These are phyloP conservation scores for Trypoxylus dichotomus DNA, from an alignment of 1,140 invertebrate genomes.

Conservation along the genomic window DNA sequence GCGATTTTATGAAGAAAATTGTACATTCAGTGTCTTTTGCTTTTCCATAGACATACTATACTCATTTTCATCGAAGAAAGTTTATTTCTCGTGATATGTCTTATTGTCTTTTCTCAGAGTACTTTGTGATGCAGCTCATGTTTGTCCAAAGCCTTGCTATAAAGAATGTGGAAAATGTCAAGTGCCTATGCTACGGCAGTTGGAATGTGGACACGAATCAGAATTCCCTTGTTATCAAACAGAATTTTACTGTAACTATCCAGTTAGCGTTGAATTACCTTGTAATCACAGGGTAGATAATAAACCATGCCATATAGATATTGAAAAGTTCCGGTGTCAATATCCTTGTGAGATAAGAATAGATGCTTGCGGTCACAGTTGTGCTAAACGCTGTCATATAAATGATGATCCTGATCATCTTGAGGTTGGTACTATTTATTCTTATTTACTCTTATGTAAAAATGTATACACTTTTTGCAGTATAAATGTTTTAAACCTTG, in stretches of 20 bases:
- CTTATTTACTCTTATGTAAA: slow-evolving; percentile 18
- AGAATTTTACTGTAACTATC: slow-evolving; percentile 39
- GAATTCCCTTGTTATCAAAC: slow-evolving; percentile 49
- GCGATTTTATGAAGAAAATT: too few species aligned
- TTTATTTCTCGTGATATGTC: neutral
- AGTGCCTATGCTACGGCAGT: slow-evolving; percentile 47
- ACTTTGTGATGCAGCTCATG: slow-evolving; percentile 54
- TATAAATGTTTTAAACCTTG: slow-evolving; percentile 58
- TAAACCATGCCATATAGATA: slow-evolving; percentile 53
- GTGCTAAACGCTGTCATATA: slow-evolving; percentile 55
- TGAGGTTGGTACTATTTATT: slow-evolving; percentile 40
- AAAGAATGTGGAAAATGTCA: slow-evolving; percentile 55
- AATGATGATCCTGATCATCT: slow-evolving; percentile 56
- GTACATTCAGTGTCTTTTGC: too few species aligned
- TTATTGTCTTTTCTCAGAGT: slow-evolving; percentile 46
- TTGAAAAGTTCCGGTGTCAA: slow-evolving; percentile 50
- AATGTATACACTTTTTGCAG: slow-evolving; percentile 51
- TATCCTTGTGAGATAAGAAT: slow-evolving; percentile 53
- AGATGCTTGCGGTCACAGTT: slow-evolving; percentile 58
- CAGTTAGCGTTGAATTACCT: slow-evolving; percentile 49
- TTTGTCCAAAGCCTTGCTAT: slow-evolving; percentile 56
- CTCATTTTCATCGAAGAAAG: too few species aligned
- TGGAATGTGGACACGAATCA: slow-evolving; percentile 56
- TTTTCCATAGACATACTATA: too few species aligned
- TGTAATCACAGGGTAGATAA: slow-evolving; percentile 55